Base-by-base conservation (phyloP, 2,797 vertebrate genomes). In the Spizella passerina region DNA sequence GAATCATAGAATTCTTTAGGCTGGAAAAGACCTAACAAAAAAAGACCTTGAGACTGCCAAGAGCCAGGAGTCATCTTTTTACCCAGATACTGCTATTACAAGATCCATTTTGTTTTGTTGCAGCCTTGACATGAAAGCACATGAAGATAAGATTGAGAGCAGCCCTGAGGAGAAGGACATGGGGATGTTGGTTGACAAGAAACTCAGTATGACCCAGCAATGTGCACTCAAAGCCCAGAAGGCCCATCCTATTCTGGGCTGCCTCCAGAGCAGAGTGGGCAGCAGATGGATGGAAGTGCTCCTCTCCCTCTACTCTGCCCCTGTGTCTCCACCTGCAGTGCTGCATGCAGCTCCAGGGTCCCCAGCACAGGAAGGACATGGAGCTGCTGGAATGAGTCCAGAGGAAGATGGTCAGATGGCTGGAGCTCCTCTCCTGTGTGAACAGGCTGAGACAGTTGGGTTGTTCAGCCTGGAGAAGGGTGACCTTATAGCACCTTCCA, bases 51-150 rank as follows among this genome's bases (percentile, higher is more conserved):
- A 86, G 82, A 84, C 13, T 29, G 8, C n/a, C 32, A 75, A 69
- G 50, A 66, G 15, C 29, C 24, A 26, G n/a, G n/a, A 88, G 12
- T 59, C 34, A 70, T n/a, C 20, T 76, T 82, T 82, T 79, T 46
- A 27, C 36, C 24, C 27, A 70, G 30, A 36, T 56, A 38, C 43
- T 44, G 32, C 43, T 55, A 17, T 70, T 80, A 65, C n/a, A 84
- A 61, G 55, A 41, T 71, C 26, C 21, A 17, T 44, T 94, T 82
- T 84, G 22, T 30, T 79, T 81, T 93, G 46, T 81, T 94, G 55
- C 49, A 86, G 34, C 61, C 46, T 76, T 76, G 66, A 79, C 32
- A 26, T 36, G 73, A 79, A 66, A 34, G 19, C 34, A 41, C 6
- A 12, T 68, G 86, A 95, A 78, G 85, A 46, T 19, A 59, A 80